A percentile compares a stretch with the other conserved stretches of the same genome.
These are phyloP conservation scores for Micoletzkya japonica DNA, from an alignment of 2,888 invertebrate genomes.

Conservation along the genomic window DNA sequence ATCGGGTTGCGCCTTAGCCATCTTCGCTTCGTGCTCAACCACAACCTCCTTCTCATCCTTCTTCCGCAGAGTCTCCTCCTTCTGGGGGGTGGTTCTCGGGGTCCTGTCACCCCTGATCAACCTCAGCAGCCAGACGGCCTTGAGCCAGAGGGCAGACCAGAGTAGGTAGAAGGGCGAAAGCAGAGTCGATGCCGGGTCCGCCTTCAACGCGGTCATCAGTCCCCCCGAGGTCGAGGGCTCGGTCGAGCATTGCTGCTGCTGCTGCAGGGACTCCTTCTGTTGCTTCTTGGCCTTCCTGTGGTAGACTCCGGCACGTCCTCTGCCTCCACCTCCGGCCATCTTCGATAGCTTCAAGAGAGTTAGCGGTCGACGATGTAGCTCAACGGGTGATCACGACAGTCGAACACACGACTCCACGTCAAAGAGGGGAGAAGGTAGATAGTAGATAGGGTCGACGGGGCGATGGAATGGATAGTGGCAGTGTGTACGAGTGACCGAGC, in stretches of 20 bases:
- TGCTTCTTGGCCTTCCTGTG: constrained; percentile 10
- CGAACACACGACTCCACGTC: not conserved
- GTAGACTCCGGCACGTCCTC: constrained; percentile 14
- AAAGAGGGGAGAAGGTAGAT: not conserved
- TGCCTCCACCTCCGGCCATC: not conserved
- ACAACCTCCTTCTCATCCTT: not conserved
- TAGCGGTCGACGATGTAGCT: not conserved
- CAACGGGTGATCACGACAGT: not conserved
- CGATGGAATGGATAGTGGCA: constrained; percentile 20
- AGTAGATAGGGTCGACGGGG: not conserved
- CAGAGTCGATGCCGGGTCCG: not conserved
- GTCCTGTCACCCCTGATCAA: constrained; percentile 17
- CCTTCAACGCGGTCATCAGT: not conserved
- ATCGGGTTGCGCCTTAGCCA: not conserved
- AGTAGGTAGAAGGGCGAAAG: constrained; percentile 17
- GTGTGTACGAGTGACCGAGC: constrained; percentile 11
- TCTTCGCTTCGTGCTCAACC: constrained; percentile 14
- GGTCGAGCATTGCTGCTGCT: not conserved
- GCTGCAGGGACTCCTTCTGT: not conserved
- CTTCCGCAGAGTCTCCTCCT: constrained; percentile 4
- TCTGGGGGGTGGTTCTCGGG: too few species aligned
- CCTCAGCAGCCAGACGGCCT: constrained; percentile 9
- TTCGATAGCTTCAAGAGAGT: not conserved
- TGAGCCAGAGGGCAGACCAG: constrained; percentile 22
- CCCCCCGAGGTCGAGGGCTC: not conserved